A percentile compares a stretch with the other conserved stretches of the same genome.
These are phyloP conservation scores for Clostera curtula DNA, from an alignment of 2,888 invertebrate genomes.

Conservation along the genomic window DNA sequence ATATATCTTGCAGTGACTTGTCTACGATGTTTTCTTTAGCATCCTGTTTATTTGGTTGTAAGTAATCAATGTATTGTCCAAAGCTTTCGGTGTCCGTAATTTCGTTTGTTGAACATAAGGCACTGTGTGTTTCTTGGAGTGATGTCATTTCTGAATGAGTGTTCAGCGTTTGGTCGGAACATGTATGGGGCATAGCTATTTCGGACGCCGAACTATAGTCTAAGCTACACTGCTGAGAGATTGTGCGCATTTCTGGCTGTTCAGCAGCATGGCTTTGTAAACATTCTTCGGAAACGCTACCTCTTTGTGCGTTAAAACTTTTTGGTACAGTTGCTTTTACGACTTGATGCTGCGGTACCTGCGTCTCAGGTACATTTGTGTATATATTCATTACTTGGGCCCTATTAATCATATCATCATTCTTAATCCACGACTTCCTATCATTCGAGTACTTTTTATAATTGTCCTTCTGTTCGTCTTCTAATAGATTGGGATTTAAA, in stretches of 20 bases:
- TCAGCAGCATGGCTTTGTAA: constrained; percentile 55
- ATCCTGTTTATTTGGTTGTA: constrained; percentile 56
- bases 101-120: constrained; percentile 66
- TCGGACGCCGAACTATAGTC: constrained; percentile 79
- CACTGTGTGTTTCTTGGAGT: constrained; percentile 65
- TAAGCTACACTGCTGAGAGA: constrained; percentile 82
- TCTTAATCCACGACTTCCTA: constrained; percentile 54
- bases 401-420: constrained; percentile 49
- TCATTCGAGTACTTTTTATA: constrained; percentile 57
- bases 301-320: constrained; percentile 46
- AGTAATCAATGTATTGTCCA: constrained; percentile 64
- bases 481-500: constrained; percentile 78
- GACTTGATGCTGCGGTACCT: constrained; percentile 76
- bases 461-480: constrained; percentile 77
- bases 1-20: constrained; percentile 62
- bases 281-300: constrained; percentile 64
- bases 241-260: constrained; percentile 75
- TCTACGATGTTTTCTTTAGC: constrained; percentile 43
- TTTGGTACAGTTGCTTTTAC: constrained; percentile 51
- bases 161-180: constrained; percentile 67
- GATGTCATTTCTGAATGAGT: constrained; percentile 68
- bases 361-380: constrained; percentile 77
- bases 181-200: constrained; percentile 68
- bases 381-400: constrained; percentile 75
- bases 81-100: constrained; percentile 70